Conservation (phyloP, 2,888 invertebrate genomes). For the Calliopum simillimum region DNA sequence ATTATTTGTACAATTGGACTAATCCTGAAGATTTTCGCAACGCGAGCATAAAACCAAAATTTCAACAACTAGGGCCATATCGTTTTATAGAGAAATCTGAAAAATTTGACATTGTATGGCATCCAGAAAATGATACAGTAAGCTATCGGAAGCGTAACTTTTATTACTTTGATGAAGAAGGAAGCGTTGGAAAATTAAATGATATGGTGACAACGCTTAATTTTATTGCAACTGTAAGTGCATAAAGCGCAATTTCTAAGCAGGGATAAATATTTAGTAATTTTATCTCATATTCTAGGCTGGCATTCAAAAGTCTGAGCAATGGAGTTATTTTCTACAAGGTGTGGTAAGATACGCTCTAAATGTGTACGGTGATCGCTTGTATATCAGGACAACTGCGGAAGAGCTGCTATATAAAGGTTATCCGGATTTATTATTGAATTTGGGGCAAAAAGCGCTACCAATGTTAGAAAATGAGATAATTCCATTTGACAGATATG, state of each 20-base stretch:
- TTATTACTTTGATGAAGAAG: conserved; percentile 77
- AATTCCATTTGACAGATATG: conserved; percentile 80
- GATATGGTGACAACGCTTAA: conserved; percentile 75
- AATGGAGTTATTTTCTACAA: conserved; percentile 52
- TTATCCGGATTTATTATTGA: conserved; percentile 79
- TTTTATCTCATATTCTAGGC: conserved; percentile 24
- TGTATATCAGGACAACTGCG: conserved; percentile 73
- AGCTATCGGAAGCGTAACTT: conserved; percentile 75
- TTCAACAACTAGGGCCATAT: conserved; percentile 72
- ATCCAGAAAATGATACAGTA: conserved; percentile 78
- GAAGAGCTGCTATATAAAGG: conserved; percentile 82
- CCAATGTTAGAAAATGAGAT: conserved; percentile 69
- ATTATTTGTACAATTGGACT: conserved; percentile 83
- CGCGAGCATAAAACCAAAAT: conserved; percentile 68
- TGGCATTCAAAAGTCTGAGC: conserved; percentile 7
- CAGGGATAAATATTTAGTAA: too few relatives aligned
- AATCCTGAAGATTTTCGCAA: conserved; percentile 74
- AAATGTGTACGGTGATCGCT: conserved; percentile 69
- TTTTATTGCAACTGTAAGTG: conserved; percentile 45
- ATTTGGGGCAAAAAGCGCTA: conserved; percentile 71
- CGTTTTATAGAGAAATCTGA: conserved; percentile 73
- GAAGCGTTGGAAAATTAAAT: conserved; percentile 76
- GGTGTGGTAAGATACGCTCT: conserved; percentile 70
- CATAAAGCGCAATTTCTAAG: not conserved
- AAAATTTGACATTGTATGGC: conserved; percentile 78